These are phyloP conservation scores for Acleris cristana DNA, from an alignment of 2,888 invertebrate species.

Conservation along the genomic window DNA sequence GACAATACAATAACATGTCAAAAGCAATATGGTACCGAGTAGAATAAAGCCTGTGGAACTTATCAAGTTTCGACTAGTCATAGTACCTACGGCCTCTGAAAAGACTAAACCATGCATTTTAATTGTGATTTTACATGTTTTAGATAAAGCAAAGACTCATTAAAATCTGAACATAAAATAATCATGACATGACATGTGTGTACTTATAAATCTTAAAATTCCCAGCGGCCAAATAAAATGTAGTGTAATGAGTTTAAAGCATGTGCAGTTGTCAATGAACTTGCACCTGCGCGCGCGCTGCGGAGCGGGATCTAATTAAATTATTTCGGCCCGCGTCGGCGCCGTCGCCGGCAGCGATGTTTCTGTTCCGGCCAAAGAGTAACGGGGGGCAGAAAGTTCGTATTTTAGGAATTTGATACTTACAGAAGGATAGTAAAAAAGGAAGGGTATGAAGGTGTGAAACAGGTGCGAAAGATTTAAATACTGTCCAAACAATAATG, in stretches of 20 bases:
- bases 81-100: too few species aligned
- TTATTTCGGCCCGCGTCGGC: conserved; percentile 60
- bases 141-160: neutral
- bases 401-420: neutral
- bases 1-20: too few species aligned
- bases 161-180: neutral
- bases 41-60: too few species aligned
- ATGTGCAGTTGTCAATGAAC: conserved; percentile 22
- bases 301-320: conserved; percentile 61
- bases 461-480: too few species aligned
- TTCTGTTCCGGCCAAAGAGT: conserved; percentile 45
- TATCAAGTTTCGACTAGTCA: too few species aligned
- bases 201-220: neutral
- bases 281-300: conserved; percentile 41
- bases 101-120: too few species aligned
- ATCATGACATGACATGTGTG: neutral
- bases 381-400: neutral
- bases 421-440: neutral
- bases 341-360: conserved; percentile 55
- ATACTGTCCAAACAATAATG: too few species aligned
- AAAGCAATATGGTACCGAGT: too few species aligned
- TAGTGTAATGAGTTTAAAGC: conserved; percentile 17
- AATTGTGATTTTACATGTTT: too few species aligned
- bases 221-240: neutral
- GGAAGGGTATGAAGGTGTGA: too few species aligned